Base-by-base conservation (phyloP, 2,888 invertebrate species). In the Disparrhopalites patrizii region DNA sequence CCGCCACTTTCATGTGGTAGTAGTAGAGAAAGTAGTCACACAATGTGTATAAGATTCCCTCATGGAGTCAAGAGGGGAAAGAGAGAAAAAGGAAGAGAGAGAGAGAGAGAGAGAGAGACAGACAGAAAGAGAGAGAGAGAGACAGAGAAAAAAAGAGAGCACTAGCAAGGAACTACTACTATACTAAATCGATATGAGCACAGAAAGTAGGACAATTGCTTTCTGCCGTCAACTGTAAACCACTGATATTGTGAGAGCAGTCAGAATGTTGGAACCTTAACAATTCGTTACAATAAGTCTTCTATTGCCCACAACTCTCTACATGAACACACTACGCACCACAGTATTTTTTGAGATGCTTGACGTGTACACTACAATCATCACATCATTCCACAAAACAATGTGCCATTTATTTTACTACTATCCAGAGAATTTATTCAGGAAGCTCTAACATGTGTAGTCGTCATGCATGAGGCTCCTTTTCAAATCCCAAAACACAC, bases 161-260 rank as follows among this genome's bases (percentile, higher is more conserved):
- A 40, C n/a, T n/a, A 27, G 31, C 31, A 61, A n/a, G 51, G 55
- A 56, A 61, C 60, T n/a, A n/a, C n/a, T n/a, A n/a, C n/a, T n/a
- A n/a, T n/a, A n/a, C n/a, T 36, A 61, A 65, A 65, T 65, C 65
- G 65, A 65, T 65, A 65, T 55, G 54, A 65, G 58, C 40, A 38
- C 65, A 28, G 55, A 60, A 65, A 65, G 65, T 65, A 65, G 65
- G 65, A 65, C 65, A 61, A 65, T 61, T 61, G 55, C 60, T 47
- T 60, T 61, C 52, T 47, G 40, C 51, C 51, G 51, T 61, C 51
- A 51, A 51, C 51, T 61, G 51, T 20, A 61, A 58, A 18, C 43
- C 27, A 61, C 61, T 61, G 61, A 61, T 60, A 27, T 60, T 61
- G 51, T 52, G 51, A 51, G 47, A 20, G 30, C 60, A 60, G 28